phyloP scores from a whole-genome alignment of 2,888 invertebrate genomes.

The Tipula helvola region DNA sequence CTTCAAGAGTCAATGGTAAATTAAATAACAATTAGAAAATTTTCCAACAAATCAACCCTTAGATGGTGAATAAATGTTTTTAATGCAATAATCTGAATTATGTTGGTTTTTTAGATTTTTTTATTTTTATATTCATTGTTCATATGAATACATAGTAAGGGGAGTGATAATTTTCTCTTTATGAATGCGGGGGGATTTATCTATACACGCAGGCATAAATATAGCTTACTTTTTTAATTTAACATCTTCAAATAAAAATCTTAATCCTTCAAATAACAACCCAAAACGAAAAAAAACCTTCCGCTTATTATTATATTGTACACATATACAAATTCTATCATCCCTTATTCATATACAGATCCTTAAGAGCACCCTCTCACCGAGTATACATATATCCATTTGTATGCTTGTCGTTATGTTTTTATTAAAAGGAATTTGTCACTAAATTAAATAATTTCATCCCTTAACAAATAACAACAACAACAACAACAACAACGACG shows the following conservation, averaged over 20 bases:
- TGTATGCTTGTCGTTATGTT: background rate
- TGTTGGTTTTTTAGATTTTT: background rate
- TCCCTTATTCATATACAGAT: background rate
- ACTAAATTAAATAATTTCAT: slow-evolving; percentile 4
- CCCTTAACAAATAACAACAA: background rate
- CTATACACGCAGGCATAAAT: background rate
- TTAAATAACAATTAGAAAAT: background rate
- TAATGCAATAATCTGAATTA: background rate
- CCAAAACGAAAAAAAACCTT: background rate
- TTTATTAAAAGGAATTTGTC: slow-evolving; percentile 4
- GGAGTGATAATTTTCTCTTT: background rate
- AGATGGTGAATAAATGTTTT: background rate
- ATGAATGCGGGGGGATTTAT: background rate
- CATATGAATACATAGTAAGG: background rate
- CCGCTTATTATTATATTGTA: background rate
- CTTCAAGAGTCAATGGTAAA: slow-evolving; percentile 4
- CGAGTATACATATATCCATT: background rate
- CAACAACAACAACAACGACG: background rate
- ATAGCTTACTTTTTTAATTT: background rate
- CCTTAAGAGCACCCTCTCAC: background rate
- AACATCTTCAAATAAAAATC: slow-evolving; percentile 4
- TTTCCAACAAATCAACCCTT: background rate
- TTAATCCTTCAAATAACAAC: background rate
- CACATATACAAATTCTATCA: background rate
- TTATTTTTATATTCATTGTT: background rate